A percentile compares a stretch with the other conserved stretches of the same genome.
Evolutionary conservation across 2,888 invertebrate genomes (phyloP).

Genomic region (Synergus japonicus): DNA sequence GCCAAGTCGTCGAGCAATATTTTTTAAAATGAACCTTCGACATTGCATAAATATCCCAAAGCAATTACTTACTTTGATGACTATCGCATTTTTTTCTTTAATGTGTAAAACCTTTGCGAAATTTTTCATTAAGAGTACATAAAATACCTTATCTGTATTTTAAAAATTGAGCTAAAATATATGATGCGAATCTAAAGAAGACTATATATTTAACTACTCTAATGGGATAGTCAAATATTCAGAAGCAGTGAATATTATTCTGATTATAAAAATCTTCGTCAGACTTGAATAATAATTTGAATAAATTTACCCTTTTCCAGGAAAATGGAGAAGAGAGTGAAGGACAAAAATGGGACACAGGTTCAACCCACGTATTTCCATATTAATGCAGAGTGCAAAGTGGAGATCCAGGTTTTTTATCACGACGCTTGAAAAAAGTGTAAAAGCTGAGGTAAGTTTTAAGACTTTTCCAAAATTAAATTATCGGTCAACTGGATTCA

Average conservation of each 20-base stretch:
- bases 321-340: not conserved
- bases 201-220: not conserved
- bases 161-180: not conserved
- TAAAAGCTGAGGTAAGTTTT: not conserved
- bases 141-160: no score
- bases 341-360: not conserved
- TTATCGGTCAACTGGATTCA: not conserved
- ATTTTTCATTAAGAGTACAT: no score
- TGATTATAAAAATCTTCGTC: not conserved
- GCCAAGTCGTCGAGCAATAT: not conserved
- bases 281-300: constrained; percentile 17
- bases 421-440: not conserved
- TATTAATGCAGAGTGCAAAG: constrained; percentile 1
- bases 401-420: not conserved
- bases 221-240: not conserved
- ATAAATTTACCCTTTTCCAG: not conserved
- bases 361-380: not conserved
- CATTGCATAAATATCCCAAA: no score
- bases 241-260: constrained; percentile 4
- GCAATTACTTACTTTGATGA: no score
- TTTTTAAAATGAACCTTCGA: not conserved
- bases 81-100: no score
- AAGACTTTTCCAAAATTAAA: not conserved
- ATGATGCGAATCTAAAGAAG: not conserved
- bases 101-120: no score